Percentiles rank a stretch among this genome's conserved stretches.
phyloP scores from a whole-genome alignment of 2,888 invertebrate genomes.

The Pachliopta kotzebuea region DNA sequence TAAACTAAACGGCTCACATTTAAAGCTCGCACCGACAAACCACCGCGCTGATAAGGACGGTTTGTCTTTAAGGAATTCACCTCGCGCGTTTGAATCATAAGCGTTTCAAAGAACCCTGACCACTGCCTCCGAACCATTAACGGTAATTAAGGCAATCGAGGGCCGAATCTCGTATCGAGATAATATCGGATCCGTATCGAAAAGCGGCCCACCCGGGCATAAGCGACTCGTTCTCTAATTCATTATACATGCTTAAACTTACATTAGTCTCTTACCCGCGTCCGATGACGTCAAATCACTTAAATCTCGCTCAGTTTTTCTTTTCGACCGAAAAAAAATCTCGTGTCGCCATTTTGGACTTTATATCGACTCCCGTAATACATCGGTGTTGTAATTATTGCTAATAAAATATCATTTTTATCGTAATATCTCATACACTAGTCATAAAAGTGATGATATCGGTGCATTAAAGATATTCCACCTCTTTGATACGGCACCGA shows the following conservation, averaged over 20 bases:
- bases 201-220: constrained; percentile 63
- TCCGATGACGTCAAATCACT: constrained; percentile 45
- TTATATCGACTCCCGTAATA: constrained; percentile 29
- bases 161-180: constrained; percentile 69
- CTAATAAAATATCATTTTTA: constrained; percentile 60
- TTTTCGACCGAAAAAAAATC: constrained; percentile 36
- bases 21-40: constrained; percentile 38
- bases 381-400: constrained; percentile 43
- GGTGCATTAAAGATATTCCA: constrained; percentile 49
- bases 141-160: constrained; percentile 75
- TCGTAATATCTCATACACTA: constrained; percentile 56
- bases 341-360: constrained; percentile 34
- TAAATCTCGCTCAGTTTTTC: constrained; percentile 29
- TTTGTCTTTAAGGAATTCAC: constrained; percentile 51
- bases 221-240: constrained; percentile 53
- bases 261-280: constrained; percentile 56
- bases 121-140: constrained; percentile 57
- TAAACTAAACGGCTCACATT: constrained; percentile 57
- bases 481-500: constrained; percentile 41
- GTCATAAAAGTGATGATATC: constrained; percentile 60
- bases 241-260: constrained; percentile 66
- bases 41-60: constrained; percentile 15
- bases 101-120: constrained; percentile 71
- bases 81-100: constrained; percentile 77
- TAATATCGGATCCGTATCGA: constrained; percentile 66